phyloP scores from a whole-genome alignment of 2,113 vertebrate genomes.

The Tyto alba region DNA sequence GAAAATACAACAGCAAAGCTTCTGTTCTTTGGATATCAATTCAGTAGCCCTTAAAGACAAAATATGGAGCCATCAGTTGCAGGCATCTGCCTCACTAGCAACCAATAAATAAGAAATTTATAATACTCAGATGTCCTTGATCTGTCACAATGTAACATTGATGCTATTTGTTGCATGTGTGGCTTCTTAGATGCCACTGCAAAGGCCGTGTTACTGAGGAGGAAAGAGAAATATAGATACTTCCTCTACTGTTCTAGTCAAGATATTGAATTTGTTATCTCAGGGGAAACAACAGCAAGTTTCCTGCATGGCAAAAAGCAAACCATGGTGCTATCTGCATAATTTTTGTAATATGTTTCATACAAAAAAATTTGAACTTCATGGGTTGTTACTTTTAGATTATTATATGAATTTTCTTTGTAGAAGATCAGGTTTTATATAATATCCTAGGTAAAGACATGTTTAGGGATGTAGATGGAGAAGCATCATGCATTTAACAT shows the following conservation, averaged over 20 bases:
- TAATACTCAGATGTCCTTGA: not conserved
- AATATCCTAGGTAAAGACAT: not conserved
- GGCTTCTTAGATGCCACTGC: not conserved
- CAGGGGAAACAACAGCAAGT: not conserved
- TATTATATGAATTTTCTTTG: not conserved
- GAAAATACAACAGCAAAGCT: not conserved
- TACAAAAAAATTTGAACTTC: not conserved
- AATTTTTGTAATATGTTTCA: not conserved
- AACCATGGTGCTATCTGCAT: not conserved
- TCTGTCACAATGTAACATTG: not conserved
- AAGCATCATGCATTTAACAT: not conserved
- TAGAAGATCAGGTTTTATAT: not conserved
- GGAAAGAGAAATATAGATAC: not conserved
- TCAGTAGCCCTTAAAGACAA: slow-evolving; percentile 8
- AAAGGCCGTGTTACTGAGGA: fast-evolving
- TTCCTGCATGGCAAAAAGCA: not conserved
- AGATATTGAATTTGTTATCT: not conserved
- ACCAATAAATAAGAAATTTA: not conserved
- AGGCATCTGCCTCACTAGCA: not conserved
- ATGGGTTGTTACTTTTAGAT: not conserved
- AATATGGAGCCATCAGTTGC: not conserved
- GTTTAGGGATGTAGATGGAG: not conserved
- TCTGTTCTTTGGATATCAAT: not conserved
- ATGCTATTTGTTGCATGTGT: not conserved
- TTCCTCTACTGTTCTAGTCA: not conserved